A percentile compares a stretch with the other conserved stretches of the same genome.
phyloP scores from a whole-genome alignment of 1,140 invertebrate species.

The Gryllus bimaculatus region DNA sequence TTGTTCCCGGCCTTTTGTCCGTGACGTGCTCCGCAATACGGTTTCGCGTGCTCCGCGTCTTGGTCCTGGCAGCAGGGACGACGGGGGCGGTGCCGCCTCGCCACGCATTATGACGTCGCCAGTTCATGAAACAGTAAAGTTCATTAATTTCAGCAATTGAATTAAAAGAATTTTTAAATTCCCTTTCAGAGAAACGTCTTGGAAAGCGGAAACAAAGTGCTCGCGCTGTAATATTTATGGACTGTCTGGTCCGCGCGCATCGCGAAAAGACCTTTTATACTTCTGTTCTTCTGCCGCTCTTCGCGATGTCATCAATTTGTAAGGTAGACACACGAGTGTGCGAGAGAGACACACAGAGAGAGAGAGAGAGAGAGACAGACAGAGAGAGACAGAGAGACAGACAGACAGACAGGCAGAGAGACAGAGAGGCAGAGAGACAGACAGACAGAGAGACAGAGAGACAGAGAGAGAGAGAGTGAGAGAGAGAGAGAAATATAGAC shows the following conservation, averaged over 20 bases:
- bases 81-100: background rate
- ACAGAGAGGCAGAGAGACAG: too few species aligned
- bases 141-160: slow-evolving; percentile 5
- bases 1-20: background rate
- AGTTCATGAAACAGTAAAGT: slow-evolving; percentile 1
- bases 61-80: background rate
- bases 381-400: too few species aligned
- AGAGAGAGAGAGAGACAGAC: too few species aligned
- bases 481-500: too few species aligned
- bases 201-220: background rate
- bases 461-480: too few species aligned
- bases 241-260: background rate
- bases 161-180: slow-evolving; percentile 6
- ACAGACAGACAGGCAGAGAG: too few species aligned
- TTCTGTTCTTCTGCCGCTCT: background rate
- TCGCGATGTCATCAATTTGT: background rate
- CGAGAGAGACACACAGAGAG: too few species aligned
- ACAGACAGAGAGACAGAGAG: too few species aligned
- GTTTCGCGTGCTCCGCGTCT: background rate
- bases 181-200: background rate
- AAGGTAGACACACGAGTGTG: background rate
- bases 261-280: background rate
- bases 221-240: background rate
- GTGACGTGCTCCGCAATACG: background rate
- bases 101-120: background rate